Conservation (phyloP, 1,140 invertebrate species). For the Macrosteles quadrilineatus region DNA sequence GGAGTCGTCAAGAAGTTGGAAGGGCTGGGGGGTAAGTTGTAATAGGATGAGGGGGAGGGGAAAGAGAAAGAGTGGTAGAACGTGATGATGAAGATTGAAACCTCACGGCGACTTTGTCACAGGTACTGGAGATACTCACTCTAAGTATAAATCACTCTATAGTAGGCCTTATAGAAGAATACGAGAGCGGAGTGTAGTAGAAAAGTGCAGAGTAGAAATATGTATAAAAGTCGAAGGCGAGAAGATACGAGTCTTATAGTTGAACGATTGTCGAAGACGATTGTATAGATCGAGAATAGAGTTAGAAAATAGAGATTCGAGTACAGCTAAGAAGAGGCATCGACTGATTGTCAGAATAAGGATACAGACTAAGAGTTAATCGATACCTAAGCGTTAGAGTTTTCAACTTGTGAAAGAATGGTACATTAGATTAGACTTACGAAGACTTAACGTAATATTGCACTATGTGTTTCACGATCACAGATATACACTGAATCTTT, state of each 20-base stretch:
- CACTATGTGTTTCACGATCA: not conserved
- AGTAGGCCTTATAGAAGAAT: too few relatives aligned
- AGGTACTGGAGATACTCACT: not conserved
- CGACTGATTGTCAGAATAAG: conserved; percentile 28
- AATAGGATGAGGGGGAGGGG: conserved; percentile 30
- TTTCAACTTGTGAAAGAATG: not conserved
- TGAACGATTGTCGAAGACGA: not conserved
- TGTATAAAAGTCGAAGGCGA: conserved; percentile 14
- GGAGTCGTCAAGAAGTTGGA: conserved; percentile 23
- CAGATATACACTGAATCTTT: conserved; percentile 10
- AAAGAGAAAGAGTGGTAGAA: conserved; percentile 26
- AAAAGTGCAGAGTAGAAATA: not conserved
- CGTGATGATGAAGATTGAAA: conserved; percentile 26
- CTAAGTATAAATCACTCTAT: not conserved
- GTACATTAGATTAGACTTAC: not conserved
- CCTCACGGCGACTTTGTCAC: not conserved
- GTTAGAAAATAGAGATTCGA: conserved; percentile 27
- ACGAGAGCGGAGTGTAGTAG: too few relatives aligned
- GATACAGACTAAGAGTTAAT: conserved; percentile 25
- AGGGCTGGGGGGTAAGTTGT: conserved; percentile 27
- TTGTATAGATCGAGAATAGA: conserved; percentile 5
- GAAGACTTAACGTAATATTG: not conserved
- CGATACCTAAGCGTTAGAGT: not conserved
- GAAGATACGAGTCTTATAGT: not conserved
- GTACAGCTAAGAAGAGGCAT: conserved; percentile 24